A percentile compares a stretch with the other conserved stretches of the same genome.
phyloP scores from a whole-genome alignment of 2,113 vertebrate genomes.

The Chaetodon auriga region DNA sequence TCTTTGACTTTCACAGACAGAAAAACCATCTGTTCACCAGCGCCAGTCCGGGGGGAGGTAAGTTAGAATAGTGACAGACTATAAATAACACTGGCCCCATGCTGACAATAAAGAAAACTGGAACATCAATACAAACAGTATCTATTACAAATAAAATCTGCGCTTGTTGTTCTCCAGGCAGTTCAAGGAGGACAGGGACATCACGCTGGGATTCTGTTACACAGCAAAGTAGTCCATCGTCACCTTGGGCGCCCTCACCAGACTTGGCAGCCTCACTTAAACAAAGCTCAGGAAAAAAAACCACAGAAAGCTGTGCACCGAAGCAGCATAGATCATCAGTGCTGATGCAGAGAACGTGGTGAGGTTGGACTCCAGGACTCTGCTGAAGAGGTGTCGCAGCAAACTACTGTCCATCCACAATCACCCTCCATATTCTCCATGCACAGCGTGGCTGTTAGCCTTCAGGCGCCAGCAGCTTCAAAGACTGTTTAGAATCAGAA shows the following conservation, averaged over 20 bases:
- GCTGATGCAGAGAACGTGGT: background rate
- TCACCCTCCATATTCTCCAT: conserved; percentile 2
- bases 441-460: background rate
- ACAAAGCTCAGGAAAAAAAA: conserved; percentile 7
- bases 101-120: conserved; percentile 54
- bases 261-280: conserved; percentile 55
- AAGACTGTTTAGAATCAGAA: conserved; percentile 29
- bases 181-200: conserved; percentile 48
- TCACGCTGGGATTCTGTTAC: conserved; percentile 50
- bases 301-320: background rate
- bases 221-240: conserved; percentile 46
- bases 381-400: conserved; percentile 1
- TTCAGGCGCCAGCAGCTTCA: conserved; percentile 13
- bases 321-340: conserved; percentile 25
- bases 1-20: conserved; percentile 53
- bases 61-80: conserved; percentile 45
- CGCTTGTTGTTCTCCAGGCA: conserved; percentile 34
- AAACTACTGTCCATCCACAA: conserved; percentile 16
- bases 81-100: conserved; percentile 54
- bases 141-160: conserved; percentile 43
- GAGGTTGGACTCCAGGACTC: background rate
- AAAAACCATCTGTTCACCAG: conserved; percentile 61
- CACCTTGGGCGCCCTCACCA: conserved; percentile 46
- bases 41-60: conserved; percentile 38
- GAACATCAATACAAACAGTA: conserved; percentile 57